Percentiles rank a stretch among this genome's conserved stretches.
Evolutionary conservation across 2,113 vertebrate species (phyloP).

Genomic region (Callocephalon fimbriatum): DNA sequence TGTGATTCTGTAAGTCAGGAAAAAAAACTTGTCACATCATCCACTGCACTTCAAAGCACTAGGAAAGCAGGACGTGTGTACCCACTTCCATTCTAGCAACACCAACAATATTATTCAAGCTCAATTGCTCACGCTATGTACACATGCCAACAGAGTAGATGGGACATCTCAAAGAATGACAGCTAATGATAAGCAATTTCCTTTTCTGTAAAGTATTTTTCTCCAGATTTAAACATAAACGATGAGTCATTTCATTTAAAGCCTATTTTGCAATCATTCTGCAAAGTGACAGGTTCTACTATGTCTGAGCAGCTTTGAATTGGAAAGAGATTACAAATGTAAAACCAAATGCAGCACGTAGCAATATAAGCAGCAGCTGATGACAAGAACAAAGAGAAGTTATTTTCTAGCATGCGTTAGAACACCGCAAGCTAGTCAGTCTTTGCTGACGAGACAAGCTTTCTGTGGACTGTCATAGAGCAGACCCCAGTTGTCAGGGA

Average conservation of each 20-base stretch:
- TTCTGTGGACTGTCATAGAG: neutral
- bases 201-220: neutral
- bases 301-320: neutral
- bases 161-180: neutral
- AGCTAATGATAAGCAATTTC: neutral
- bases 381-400: neutral
- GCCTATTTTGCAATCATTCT: neutral
- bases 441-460: neutral
- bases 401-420: neutral
- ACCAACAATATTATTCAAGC: neutral
- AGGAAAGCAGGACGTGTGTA: neutral
- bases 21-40: neutral
- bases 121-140: neutral
- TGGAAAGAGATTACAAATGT: neutral
- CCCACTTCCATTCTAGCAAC: neutral
- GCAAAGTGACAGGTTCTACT: neutral
- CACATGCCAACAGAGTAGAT: neutral
- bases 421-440: neutral
- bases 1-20: neutral
- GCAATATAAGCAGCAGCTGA: neutral
- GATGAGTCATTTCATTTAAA: constrained; percentile 1
- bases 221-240: neutral
- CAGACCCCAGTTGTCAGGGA: neutral
- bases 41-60: neutral
- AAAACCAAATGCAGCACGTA: neutral